Evolutionary conservation across 1,140 invertebrate species (phyloP).

Genomic region (Polypedilum vanderplanki): DNA sequence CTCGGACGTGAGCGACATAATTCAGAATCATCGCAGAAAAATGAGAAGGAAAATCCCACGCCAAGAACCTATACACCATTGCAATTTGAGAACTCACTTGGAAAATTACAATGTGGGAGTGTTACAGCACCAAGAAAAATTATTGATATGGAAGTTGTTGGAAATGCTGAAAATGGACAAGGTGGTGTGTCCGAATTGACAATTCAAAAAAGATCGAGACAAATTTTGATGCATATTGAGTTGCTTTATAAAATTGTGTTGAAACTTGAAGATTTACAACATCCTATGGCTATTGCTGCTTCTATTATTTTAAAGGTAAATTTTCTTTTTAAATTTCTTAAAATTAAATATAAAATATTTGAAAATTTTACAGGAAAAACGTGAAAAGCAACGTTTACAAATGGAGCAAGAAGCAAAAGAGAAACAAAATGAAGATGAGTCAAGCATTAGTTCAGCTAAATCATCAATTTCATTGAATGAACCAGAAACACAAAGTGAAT

Average conservation of each 20-base stretch:
- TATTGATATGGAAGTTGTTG: conserved; percentile 78
- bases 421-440: conserved; percentile 46
- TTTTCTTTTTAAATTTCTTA: conserved; percentile 31
- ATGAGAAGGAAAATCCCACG: conserved; percentile 46
- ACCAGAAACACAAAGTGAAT: conserved; percentile 42
- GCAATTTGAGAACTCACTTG: conserved; percentile 88
- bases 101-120: conserved; percentile 76
- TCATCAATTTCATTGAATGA: conserved; percentile 40
- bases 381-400: conserved; percentile 8
- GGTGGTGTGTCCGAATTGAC: conserved; percentile 34
- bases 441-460: conserved; percentile 44
- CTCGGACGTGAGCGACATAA: conserved; percentile 47
- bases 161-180: conserved; percentile 46
- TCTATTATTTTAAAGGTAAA: conserved; percentile 52
- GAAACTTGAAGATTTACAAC: conserved; percentile 65
- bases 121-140: conserved; percentile 90
- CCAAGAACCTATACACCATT: conserved; percentile 62
- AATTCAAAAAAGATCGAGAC: conserved; percentile 53
- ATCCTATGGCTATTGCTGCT: conserved; percentile 60
- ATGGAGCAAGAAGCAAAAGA: conserved; percentile 52
- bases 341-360: conserved; percentile 1
- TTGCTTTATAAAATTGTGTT: conserved; percentile 61
- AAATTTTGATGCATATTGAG: conserved; percentile 74
- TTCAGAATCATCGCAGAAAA: conserved; percentile 46
- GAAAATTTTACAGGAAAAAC: conserved; percentile 33